Evolutionary conservation across 2,113 vertebrate species (phyloP), one percentile per base, ranked within the genome.

Genomic region (Brienomyrus longianalis): DNA sequence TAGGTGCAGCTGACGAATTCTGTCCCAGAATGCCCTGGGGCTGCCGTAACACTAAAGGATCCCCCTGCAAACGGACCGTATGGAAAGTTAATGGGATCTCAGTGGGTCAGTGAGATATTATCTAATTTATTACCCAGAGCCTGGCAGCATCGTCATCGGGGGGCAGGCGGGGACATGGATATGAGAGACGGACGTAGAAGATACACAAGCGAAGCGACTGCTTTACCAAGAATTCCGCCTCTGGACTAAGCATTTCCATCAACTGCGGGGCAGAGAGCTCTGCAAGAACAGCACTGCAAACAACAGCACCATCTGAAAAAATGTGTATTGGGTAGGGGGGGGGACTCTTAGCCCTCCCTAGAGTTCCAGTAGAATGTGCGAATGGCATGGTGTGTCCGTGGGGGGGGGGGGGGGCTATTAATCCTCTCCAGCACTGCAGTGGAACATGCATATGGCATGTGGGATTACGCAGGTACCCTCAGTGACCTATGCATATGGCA

Each of bases 61-160:
- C 47, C 91, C 89, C 91, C 91, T 91, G 90, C 90, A 91, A 51
- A 89, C 17, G 88, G 50, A 90, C 92, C 87, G 90, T 91, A 92
- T 92, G 87, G 83, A 89, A 88, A 92, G 92, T 93, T 94, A 94
- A 96, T 95, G 93, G 94, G 93, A 94, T 92, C 92, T 90, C 43
- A 86, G 89, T 91, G 89, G 93, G 94, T 94, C 94, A 93, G 92
- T 95, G 94, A 96, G 94, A 95, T 95, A 96, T 86, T 89, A 15
- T 84, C 88, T 56, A 31, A 83, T 95, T 95, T 93, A 95, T 96
- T 95, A 95, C 88, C 88, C 90, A 92, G 89, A 83, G 90, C 89
- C 89, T 89, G 85, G 88, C 90, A 85, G 90, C 90, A 89, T 89
- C 90, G 45, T 89, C 89, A 45, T 21, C 19, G 23, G 83, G 35